Conservation (phyloP, 2,888 invertebrate genomes). For the Tromatobia lineatoria region DNA sequence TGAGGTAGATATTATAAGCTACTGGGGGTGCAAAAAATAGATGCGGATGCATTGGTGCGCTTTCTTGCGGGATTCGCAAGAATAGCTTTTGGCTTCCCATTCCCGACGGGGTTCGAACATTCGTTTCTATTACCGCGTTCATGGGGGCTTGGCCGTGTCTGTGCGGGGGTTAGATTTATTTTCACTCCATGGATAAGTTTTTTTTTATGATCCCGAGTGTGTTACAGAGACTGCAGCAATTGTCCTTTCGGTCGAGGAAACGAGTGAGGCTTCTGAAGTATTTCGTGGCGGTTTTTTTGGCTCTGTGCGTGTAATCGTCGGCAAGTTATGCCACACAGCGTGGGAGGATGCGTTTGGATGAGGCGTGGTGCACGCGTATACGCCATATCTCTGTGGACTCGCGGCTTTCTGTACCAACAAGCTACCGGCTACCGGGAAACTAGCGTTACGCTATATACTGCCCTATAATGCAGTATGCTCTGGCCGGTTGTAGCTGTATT, state of each 20-base stretch:
- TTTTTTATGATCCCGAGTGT: constrained; percentile 81
- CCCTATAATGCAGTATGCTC: constrained; percentile 45
- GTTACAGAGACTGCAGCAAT: constrained; percentile 74
- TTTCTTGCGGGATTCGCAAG: background rate
- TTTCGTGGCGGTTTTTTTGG: constrained; percentile 15
- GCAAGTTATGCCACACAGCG: constrained; percentile 51
- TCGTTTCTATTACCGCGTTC: constrained; percentile 79
- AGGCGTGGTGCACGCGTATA: constrained; percentile 60
- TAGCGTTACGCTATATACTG: constrained; percentile 29
- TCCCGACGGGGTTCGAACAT: constrained; percentile 70
- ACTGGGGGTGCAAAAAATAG: constrained; percentile 4
- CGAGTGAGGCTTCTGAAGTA: background rate
- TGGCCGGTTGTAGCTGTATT: constrained; percentile 45
- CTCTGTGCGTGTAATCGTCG: constrained; percentile 58
- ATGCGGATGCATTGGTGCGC: background rate
- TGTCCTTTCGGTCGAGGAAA: constrained; percentile 53
- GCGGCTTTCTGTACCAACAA: constrained; percentile 37
- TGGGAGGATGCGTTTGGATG: constrained; percentile 31
- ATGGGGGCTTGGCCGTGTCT: constrained; percentile 65
- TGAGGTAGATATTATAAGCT: background rate
- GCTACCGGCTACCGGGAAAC: constrained; percentile 25
- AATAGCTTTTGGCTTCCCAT: constrained; percentile 17
- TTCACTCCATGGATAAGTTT: constrained; percentile 83
- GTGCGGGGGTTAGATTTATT: constrained; percentile 83
- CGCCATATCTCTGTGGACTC: constrained; percentile 53